Percentiles rank a stretch among this genome's conserved stretches.
Evolutionary conservation across 1,140 invertebrate genomes (phyloP).

Genomic region (Drosophila auraria): DNA sequence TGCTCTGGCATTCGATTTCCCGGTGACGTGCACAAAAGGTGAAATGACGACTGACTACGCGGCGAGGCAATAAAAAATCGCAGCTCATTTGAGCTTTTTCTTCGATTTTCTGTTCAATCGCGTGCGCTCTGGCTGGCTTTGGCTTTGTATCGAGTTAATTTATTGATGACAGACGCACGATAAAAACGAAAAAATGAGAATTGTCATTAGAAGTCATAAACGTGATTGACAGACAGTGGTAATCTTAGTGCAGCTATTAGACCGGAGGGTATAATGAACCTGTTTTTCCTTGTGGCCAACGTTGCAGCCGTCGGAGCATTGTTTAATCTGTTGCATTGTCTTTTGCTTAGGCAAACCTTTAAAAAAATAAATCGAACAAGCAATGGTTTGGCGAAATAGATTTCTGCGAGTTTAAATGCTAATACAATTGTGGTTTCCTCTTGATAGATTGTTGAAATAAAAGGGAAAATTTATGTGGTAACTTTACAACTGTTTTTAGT

Average conservation of each 20-base stretch:
- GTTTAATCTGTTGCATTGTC: conserved; percentile 28
- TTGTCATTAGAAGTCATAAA: conserved; percentile 83
- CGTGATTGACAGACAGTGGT: conserved; percentile 67
- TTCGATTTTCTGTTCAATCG: conserved; percentile 71
- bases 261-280: conserved; percentile 63
- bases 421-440: background rate
- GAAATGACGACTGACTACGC: conserved; percentile 62
- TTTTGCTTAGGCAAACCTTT: background rate
- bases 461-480: too few species aligned
- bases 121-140: conserved; percentile 56
- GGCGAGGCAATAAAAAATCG: conserved; percentile 71
- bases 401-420: background rate
- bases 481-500: too few species aligned
- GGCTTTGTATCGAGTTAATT: conserved; percentile 82
- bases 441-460: background rate
- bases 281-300: conserved; percentile 20
- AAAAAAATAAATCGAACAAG: background rate
- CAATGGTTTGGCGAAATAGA: background rate
- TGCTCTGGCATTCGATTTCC: conserved; percentile 57
- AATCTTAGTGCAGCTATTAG: conserved; percentile 55
- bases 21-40: conserved; percentile 73
- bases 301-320: conserved; percentile 19
- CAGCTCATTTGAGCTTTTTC: conserved; percentile 79
- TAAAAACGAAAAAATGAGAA: conserved; percentile 79
- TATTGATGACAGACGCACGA: conserved; percentile 81